phyloP scores from a whole-genome alignment of 2,113 vertebrate species.

The Capreolus pygargus region DNA sequence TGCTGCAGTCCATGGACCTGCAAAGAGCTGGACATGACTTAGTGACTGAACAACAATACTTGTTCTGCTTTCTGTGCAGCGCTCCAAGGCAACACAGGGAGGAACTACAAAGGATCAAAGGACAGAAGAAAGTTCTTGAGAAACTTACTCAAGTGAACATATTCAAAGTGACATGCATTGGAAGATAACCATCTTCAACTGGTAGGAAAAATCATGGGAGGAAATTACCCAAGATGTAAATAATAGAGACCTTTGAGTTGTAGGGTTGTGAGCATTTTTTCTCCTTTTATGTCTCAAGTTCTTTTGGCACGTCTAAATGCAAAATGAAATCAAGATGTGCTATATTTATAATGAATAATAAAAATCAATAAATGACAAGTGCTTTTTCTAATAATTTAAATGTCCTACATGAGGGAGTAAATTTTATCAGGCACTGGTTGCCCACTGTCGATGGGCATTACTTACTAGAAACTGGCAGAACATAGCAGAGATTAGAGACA shows the following conservation, averaged over 20 bases:
- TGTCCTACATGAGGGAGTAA: background rate
- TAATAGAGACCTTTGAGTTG: background rate
- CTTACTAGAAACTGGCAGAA: background rate
- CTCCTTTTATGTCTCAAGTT: background rate
- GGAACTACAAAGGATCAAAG: background rate
- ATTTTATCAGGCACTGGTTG: background rate
- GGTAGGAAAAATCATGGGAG: background rate
- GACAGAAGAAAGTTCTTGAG: background rate
- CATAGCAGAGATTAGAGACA: background rate
- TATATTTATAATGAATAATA: background rate
- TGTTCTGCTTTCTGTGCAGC: background rate
- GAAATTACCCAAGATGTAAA: background rate
- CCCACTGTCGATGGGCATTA: background rate
- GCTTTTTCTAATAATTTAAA: background rate
- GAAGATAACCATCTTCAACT: background rate
- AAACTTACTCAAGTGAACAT: background rate
- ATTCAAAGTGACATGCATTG: background rate
- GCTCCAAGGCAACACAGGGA: background rate
- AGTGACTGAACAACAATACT: background rate
- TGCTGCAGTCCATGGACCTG: background rate
- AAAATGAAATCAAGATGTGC: constrained; percentile 3
- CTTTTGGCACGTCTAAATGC: background rate
- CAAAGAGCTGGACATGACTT: background rate
- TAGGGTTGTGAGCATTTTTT: background rate
- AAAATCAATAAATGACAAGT: background rate